Base-by-base conservation (phyloP, 2,797 vertebrate genomes). In the Orestias chungarensis region DNA sequence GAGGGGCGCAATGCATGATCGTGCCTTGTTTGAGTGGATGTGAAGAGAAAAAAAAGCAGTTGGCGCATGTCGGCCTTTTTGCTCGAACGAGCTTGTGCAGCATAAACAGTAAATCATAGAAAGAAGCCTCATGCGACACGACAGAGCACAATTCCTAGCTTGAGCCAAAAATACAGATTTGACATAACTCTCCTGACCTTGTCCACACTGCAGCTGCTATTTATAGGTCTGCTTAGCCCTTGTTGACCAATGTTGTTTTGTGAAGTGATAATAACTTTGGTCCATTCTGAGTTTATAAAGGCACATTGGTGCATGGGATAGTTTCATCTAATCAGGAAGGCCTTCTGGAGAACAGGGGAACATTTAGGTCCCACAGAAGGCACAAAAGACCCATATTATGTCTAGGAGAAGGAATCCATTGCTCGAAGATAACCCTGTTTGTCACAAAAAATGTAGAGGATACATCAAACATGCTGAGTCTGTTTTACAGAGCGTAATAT, bases 351-450 rank as follows among this genome's bases (percentile, higher is more conserved):
- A 77, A 50, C 73, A 8, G 18, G 40, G 25, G 17, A 43, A 23
- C 40, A 76, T 79, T 84, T 55, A 12, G 15, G 67, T 64, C 71
- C 64, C 59, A 61, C 44, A 87, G 81, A 79, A 85, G 82, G 49
- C 55, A 83, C 83, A 82, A 90, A 86, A n/a, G n/a, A n/a, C n/a
- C n/a, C n/a, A n/a, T n/a, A n/a, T n/a, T n/a, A n/a, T n/a, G n/a
- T n/a, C n/a, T n/a, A n/a, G n/a, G n/a, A n/a, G n/a, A n/a, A n/a
- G n/a, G n/a, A n/a, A n/a, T n/a, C n/a, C n/a, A n/a, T n/a, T n/a
- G n/a, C n/a, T n/a, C n/a, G n/a, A n/a, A n/a, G n/a, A n/a, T n/a
- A n/a, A n/a, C n/a, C n/a, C n/a, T n/a, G n/a, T n/a, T n/a, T n/a
- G n/a, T n/a, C n/a, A n/a, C n/a, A n/a, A n/a, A n/a, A n/a, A n/a